These are phyloP conservation scores for Campylorhamphus procurvoides DNA, from an alignment of 2,113 vertebrate genomes.

Conservation along the genomic window DNA sequence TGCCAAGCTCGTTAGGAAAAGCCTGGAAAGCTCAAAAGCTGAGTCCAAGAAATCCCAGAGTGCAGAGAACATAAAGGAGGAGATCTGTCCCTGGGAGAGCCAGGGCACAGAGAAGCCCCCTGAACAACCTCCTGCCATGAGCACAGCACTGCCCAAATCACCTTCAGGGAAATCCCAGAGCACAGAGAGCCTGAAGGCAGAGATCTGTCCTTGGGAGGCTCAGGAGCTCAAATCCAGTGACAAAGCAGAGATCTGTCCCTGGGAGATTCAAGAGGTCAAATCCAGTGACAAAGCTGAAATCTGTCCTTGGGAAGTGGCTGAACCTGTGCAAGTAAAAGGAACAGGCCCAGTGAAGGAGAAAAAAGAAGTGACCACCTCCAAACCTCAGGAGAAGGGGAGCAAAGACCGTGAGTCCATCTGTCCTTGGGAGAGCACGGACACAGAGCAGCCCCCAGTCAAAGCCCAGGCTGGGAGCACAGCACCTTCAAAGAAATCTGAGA, in stretches of 20 bases:
- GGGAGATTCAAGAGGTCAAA: constrained; percentile 50
- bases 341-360: too few relatives aligned
- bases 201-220: constrained; percentile 64
- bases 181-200: not conserved
- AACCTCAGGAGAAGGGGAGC: not conserved
- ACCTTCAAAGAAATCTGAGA: not conserved
- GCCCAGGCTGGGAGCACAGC: not conserved
- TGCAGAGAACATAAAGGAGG: not conserved
- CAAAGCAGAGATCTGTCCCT: constrained; percentile 58
- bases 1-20: not conserved
- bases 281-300: constrained; percentile 52
- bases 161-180: not conserved
- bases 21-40: not conserved
- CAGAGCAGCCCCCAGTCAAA: too few relatives aligned
- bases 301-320: constrained; percentile 28
- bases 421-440: constrained; percentile 42
- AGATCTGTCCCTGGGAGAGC: constrained; percentile 70
- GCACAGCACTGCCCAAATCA: not conserved
- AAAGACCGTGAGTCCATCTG: too few relatives aligned
- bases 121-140: not conserved
- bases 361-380: too few relatives aligned
- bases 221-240: constrained; percentile 1
- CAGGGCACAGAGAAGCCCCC: not conserved
- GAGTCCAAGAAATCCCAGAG: not conserved
- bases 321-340: too few relatives aligned